phyloP scores from a whole-genome alignment of 2,888 invertebrate genomes.

The Poecilus cupreus region DNA sequence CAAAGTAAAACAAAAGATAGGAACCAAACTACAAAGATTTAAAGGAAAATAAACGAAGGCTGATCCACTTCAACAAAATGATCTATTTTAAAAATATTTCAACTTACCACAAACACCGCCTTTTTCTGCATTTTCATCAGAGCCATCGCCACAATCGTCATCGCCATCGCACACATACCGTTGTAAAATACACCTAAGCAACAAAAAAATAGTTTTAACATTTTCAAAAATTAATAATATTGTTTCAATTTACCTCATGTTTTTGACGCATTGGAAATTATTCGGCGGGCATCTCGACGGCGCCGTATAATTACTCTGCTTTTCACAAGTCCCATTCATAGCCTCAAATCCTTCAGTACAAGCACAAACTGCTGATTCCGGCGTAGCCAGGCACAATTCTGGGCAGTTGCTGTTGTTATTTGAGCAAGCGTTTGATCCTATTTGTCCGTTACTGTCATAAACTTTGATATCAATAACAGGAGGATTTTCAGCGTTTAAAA shows the following conservation, averaged over 20 bases:
- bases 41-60: too few species aligned
- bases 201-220: background rate
- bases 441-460: conserved; percentile 74
- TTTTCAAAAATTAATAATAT: background rate
- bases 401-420: conserved; percentile 75
- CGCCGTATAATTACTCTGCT: conserved; percentile 69
- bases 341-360: conserved; percentile 78
- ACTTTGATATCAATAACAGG: conserved; percentile 81
- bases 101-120: conserved; percentile 78
- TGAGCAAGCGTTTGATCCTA: conserved; percentile 71
- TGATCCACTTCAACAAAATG: too few species aligned
- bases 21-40: too few species aligned
- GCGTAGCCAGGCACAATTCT: conserved; percentile 82
- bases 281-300: conserved; percentile 68
- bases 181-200: conserved; percentile 79
- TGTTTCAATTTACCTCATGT: conserved; percentile 50
- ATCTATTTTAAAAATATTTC: too few species aligned
- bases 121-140: conserved; percentile 81
- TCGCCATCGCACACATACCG: conserved; percentile 85
- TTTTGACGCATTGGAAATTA: conserved; percentile 63
- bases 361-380: conserved; percentile 75
- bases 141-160: conserved; percentile 83
- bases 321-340: conserved; percentile 67
- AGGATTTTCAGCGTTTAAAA: conserved; percentile 78
- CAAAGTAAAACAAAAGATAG: too few species aligned